These are phyloP conservation scores for Xenentodon cancila DNA, from an alignment of 2,797 vertebrate genomes.

Conservation along the genomic window DNA sequence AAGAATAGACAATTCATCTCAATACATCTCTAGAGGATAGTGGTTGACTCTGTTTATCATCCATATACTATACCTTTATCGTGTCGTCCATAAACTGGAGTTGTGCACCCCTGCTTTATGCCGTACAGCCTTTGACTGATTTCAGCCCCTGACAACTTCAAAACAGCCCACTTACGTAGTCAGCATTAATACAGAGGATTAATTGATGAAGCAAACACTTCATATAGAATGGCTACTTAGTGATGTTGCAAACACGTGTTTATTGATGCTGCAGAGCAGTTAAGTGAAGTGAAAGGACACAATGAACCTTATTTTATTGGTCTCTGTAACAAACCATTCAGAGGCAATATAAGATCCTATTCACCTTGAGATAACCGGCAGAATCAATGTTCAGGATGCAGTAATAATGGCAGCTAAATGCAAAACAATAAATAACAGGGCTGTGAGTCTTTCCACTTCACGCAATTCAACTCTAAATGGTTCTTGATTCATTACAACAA, in stretches of 20 bases:
- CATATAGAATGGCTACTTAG: constrained; percentile 67
- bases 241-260: constrained; percentile 42
- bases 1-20: not conserved
- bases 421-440: not conserved
- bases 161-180: constrained; percentile 52
- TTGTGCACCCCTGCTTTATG: constrained; percentile 56
- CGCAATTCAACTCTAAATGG: no score
- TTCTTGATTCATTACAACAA: no score
- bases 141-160: constrained; percentile 36
- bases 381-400: constrained; percentile 9
- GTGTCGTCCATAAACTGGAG: constrained; percentile 42
- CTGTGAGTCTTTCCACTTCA: not conserved
- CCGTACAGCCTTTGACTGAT: constrained; percentile 30
- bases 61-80: constrained; percentile 1
- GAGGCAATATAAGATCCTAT: constrained; percentile 7
- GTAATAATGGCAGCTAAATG: constrained; percentile 19
- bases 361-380: constrained; percentile 15
- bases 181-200: constrained; percentile 44
- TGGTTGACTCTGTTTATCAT: not conserved
- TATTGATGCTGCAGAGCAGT: constrained; percentile 36
- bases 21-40: not conserved
- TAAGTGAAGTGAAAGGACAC: constrained; percentile 35
- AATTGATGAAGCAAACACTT: constrained; percentile 70
- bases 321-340: constrained; percentile 22
- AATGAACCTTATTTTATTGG: constrained; percentile 17